Conservation (phyloP, 2,888 invertebrate genomes). For the Catotricha subobsoleta region DNA sequence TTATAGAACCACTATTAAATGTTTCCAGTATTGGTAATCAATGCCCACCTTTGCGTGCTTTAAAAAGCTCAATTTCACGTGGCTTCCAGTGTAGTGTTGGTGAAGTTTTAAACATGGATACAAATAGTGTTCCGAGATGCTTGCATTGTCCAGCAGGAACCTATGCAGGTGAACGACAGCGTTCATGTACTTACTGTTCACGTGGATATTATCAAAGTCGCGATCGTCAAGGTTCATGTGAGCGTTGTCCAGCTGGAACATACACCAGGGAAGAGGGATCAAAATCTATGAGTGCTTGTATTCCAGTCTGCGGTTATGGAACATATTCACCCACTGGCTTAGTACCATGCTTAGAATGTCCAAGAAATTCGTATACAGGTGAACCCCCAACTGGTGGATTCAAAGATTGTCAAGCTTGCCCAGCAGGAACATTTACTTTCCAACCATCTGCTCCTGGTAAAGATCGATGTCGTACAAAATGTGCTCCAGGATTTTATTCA, state of each 20-base stretch:
- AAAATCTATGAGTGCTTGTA: slow-evolving; percentile 67
- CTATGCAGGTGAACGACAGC: slow-evolving; percentile 76
- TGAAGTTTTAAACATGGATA: slow-evolving; percentile 86
- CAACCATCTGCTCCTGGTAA: slow-evolving; percentile 76
- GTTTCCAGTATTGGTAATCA: slow-evolving; percentile 80
- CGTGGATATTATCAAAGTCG: slow-evolving; percentile 87
- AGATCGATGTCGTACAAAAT: slow-evolving; percentile 72
- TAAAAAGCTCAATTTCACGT: slow-evolving; percentile 63
- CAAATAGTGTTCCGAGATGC: slow-evolving; percentile 80
- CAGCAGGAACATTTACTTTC: slow-evolving; percentile 74
- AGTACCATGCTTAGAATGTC: slow-evolving; percentile 86
- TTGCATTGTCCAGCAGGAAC: slow-evolving; percentile 95
- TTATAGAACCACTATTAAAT: slow-evolving; percentile 75
- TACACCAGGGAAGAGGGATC: slow-evolving; percentile 84
- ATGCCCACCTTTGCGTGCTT: slow-evolving; percentile 77
- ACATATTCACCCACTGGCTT: slow-evolving; percentile 89
- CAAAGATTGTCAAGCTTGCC: slow-evolving; percentile 86
- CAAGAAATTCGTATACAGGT: slow-evolving; percentile 74
- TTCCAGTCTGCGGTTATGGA: slow-evolving; percentile 90
- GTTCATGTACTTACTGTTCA: slow-evolving; percentile 78
- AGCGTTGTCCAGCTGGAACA: slow-evolving; percentile 79
- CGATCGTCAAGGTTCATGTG: slow-evolving; percentile 75
- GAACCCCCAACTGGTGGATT: slow-evolving; percentile 80
- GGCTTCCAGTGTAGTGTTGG: slow-evolving; percentile 89
- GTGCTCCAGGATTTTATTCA: slow-evolving; percentile 77